These are phyloP conservation scores for Dasyurus viverrinus DNA, from an alignment of 2,113 vertebrate species.

Conservation along the genomic window DNA sequence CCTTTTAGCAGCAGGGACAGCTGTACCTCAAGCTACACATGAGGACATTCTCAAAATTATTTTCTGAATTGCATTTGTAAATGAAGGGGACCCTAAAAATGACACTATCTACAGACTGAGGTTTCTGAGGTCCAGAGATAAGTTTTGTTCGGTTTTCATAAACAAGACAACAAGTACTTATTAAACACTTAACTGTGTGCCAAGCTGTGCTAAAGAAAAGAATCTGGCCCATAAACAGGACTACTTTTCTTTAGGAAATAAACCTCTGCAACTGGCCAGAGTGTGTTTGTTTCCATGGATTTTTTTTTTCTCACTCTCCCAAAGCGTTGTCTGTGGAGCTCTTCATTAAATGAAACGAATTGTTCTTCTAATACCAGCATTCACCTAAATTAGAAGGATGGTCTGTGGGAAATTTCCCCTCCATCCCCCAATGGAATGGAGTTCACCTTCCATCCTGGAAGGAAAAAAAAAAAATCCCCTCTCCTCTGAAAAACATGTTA, in stretches of 20 bases:
- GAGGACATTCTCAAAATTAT: background rate
- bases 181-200: background rate
- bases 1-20: conserved; percentile 37
- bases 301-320: background rate
- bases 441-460: conserved; percentile 43
- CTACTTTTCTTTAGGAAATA: background rate
- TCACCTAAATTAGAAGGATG: conserved; percentile 54
- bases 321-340: background rate
- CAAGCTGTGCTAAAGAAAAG: background rate
- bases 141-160: background rate
- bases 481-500: conserved; percentile 58
- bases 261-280: background rate
- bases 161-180: background rate
- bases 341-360: background rate
- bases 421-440: conserved; percentile 41
- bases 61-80: background rate
- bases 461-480: conserved; percentile 56
- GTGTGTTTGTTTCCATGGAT: background rate
- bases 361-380: background rate
- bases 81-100: background rate
- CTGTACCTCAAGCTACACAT: conserved; percentile 16
- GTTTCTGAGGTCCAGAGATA: background rate
- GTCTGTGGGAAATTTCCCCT: conserved; percentile 61
- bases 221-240: background rate
- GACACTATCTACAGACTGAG: background rate